phyloP scores from a whole-genome alignment of 2,797 vertebrate species.

The Glossophaga mutica region DNA sequence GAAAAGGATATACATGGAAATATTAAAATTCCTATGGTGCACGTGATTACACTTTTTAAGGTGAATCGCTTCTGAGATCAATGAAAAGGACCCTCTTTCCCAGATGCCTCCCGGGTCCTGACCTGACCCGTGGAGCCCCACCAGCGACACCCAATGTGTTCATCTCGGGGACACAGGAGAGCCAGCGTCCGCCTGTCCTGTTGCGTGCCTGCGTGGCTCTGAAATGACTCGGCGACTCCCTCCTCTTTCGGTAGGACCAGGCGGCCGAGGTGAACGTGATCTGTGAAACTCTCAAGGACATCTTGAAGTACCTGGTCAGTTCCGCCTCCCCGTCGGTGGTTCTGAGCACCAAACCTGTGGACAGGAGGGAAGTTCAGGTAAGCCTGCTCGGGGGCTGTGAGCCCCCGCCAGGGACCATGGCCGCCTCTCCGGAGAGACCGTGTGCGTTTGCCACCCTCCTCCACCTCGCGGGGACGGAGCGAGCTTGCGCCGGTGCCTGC shows the following conservation, averaged over 20 bases:
- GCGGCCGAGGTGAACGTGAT: conserved; percentile 50
- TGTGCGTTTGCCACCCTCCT: fast-evolving
- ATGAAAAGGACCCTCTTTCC: background rate
- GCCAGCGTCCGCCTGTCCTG: background rate
- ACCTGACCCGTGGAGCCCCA: background rate
- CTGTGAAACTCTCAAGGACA: conserved; percentile 79
- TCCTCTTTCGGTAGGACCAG: conserved; percentile 63
- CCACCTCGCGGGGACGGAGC: fast-evolving
- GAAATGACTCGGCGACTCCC: background rate
- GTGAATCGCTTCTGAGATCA: background rate
- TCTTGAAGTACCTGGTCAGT: conserved; percentile 86
- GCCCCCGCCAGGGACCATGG: fast-evolving
- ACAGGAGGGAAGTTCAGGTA: conserved; percentile 87
- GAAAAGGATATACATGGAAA: background rate
- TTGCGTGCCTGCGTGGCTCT: fast-evolving
- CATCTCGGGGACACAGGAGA: fast-evolving
- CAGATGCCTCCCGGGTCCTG: fast-evolving
- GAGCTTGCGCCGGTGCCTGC: fast-evolving
- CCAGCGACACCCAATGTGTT: fast-evolving
- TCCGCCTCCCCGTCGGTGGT: conserved; percentile 86
- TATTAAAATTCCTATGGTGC: background rate
- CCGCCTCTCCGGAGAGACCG: background rate
- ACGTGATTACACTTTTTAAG: background rate
- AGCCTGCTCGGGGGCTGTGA: fast-evolving
- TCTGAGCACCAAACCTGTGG: conserved; percentile 86